Base-by-base conservation (phyloP, 1,140 invertebrate species). In the Sminthurinus signatus region DNA sequence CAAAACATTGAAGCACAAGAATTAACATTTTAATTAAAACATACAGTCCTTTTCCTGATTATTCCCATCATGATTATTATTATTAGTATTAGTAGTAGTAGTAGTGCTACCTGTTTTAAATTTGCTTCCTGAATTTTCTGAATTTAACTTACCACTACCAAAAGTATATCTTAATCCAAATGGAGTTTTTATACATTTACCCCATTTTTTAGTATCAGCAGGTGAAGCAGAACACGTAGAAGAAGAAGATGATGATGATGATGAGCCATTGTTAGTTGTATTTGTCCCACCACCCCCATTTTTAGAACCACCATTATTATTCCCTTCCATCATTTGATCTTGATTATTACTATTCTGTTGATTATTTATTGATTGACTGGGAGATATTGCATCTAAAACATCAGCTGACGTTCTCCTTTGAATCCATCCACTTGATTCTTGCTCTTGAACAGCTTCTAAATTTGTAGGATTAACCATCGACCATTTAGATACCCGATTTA, bases 401-500 rank as follows among this genome's bases (percentile, higher is more conserved):
- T 56, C 54, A 39, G 54, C 54, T 10, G 54, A 56, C 23, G n/a
- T n/a, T 36, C 62, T 25, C 48, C 70, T 62, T 42, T 68, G 60
- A 25, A 36, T 60, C 70, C 70, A 71, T 1, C 66, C 66, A 55
- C 66, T 68, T n/a, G 65, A 55, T 23, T 50, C 39, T 32, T 66
- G 67, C 32, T 71, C 70, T 42, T 63, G 58, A 4, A 71, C 66
- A 29, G 64, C 63, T 61, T 65, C 66, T 19, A 71, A 44, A 50
- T 63, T 66, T 10, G 66, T n/a, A n/a, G n/a, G n/a, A n/a, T n/a
- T n/a, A n/a, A n/a, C n/a, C 43, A 64, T 64, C 5, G 58, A 65
- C 70, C 70, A 71, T 60, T 71, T 69, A 14, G 67, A 65, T 21
- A 71, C 65, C 10, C 70, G 50, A 52, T 67, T 84, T n/a, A 71